These are phyloP conservation scores for Myotis lucifugus DNA, from an alignment of 2,113 vertebrate species.

Conservation along the genomic window DNA sequence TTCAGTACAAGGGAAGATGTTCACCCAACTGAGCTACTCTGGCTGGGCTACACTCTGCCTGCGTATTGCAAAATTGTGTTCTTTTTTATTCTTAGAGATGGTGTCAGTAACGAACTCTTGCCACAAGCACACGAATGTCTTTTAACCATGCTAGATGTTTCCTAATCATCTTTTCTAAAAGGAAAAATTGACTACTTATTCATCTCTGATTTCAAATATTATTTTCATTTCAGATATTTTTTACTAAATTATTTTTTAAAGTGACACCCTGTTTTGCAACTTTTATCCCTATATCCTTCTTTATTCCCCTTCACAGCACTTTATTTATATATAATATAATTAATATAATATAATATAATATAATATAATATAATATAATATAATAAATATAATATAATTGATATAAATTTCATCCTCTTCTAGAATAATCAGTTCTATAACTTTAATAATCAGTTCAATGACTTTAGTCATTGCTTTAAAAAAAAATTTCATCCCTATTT, in stretches of 20 bases:
- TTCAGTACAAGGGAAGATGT: not conserved
- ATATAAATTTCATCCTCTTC: not conserved
- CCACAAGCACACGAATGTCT: not conserved
- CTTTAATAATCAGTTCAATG: not conserved
- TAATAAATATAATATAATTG: not conserved
- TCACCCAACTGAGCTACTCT: not conserved
- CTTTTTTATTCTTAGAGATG: not conserved
- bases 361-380: not conserved
- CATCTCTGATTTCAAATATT: not conserved
- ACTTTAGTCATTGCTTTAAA: not conserved
- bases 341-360: not conserved
- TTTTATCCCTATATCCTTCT: not conserved
- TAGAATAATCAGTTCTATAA: not conserved
- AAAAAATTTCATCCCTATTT: not conserved
- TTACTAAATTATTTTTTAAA: not conserved
- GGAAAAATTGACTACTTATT: not conserved
- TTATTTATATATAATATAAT: not conserved
- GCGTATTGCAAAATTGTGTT: not conserved
- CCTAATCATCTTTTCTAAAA: not conserved
- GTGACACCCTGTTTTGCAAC: rapidly evolving
- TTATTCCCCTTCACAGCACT: not conserved
- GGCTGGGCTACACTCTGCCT: not conserved
- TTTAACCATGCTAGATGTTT: conserved; percentile 1
- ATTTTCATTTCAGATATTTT: not conserved
- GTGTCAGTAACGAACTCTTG: not conserved